Conservation (phyloP, 2,797 vertebrate species). For the Parotocinclus haroldoi region DNA sequence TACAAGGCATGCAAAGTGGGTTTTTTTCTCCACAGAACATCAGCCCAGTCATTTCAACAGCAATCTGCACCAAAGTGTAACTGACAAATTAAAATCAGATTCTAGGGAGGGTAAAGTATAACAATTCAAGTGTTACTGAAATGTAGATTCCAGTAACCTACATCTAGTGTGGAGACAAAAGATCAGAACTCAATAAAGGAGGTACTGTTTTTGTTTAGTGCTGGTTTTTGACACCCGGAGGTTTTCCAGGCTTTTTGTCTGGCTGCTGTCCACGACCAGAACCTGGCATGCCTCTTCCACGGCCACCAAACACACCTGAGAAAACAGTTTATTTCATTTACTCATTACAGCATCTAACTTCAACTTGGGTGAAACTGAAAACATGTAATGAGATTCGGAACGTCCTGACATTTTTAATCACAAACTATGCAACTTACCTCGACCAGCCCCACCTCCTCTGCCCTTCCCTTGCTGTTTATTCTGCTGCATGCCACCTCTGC, state of each 20-base stretch:
- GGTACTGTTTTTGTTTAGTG: constrained; percentile 66
- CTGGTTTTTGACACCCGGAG: constrained; percentile 80
- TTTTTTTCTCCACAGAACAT: no score
- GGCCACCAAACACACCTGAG: constrained; percentile 81
- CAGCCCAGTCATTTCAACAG: no score
- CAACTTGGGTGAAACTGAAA: no score
- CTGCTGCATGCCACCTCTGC: constrained; percentile 88
- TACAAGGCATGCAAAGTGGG: no score
- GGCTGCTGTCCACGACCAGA: constrained; percentile 77
- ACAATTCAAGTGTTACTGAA: no score
- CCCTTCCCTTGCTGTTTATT: constrained; percentile 90
- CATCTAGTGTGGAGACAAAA: constrained; percentile 4
- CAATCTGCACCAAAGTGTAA: no score
- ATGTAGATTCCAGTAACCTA: not conserved
- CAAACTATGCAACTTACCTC: constrained; percentile 71
- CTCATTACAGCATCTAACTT: no score
- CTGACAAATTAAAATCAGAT: no score
- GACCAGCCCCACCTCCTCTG: constrained; percentile 75
- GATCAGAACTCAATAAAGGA: not conserved
- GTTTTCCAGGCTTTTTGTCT: constrained; percentile 88
- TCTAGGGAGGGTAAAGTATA: no score
- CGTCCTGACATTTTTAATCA: no score
- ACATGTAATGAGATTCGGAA: no score
- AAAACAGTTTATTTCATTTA: not conserved
- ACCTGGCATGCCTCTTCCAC: constrained; percentile 80